Evolutionary conservation across 2,888 invertebrate genomes (phyloP), one percentile per base, ranked within the genome.

Genomic region (Anorthoa munda): DNA sequence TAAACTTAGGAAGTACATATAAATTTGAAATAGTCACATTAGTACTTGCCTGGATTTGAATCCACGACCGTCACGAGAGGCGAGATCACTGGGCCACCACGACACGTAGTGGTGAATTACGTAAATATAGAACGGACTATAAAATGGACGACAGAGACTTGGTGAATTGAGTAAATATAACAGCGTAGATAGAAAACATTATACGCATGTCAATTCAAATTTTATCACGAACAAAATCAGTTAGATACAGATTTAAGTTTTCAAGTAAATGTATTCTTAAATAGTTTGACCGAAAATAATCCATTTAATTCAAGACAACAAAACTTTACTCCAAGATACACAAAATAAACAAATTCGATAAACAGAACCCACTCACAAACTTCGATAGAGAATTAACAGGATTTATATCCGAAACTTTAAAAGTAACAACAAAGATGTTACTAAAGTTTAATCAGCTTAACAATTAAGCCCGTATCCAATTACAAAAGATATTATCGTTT

Each of bases 401-500:
- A 85, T 81, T 86, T 86, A 84, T 83, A 81, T 80, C 78, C 83
- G 66, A 82, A 82, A 72, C 56, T 79, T 81, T 66, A 74, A 77
- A 72, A 84, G 73, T 77, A 68, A 82, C 84, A 88, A 88, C 87
- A 88, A 86, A 80, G 84, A 87, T 84, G 84, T 84, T 86, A 79
- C 80, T 75, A 83, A 76, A 80, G 80, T 88, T 90, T 89, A 89
- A 89, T 91, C 88, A 81, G 84, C 86, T 87, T 89, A 88, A 92
- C 90, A 91, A 91, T 91, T 90, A 90, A 87, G 87, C 85, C 84
- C 84, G 83, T 90, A 90, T 92, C 92, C 90, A 88, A 91, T 93
- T 92, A 92, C 91, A 90, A 73, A 82, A 89, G 88, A 88, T 90
- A 88, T 87, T 88, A 90, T 89, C 89, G 83, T 79, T 74, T 76